These are phyloP conservation scores for Phenganax subtilis DNA, from an alignment of 92 coral and sea anemone species.

Conservation along the genomic window DNA sequence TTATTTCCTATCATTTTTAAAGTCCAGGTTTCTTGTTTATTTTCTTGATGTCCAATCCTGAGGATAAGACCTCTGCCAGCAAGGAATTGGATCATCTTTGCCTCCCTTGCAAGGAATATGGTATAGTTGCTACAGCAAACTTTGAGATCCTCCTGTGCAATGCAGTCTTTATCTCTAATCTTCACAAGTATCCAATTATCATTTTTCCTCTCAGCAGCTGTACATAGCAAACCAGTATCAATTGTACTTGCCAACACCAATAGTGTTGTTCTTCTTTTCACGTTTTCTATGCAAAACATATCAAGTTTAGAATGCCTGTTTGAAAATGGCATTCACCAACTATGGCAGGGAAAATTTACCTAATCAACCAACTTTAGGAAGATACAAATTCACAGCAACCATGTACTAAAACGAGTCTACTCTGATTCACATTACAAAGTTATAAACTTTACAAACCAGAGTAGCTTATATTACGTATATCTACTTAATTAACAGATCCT, in stretches of 20 bases:
- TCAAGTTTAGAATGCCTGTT: background rate
- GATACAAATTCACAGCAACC: no score
- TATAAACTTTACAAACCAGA: no score
- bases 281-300: constrained; percentile 10
- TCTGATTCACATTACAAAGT: no score
- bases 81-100: background rate
- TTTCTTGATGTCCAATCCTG: no score
- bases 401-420: no score
- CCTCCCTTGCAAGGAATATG: background rate
- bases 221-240: constrained; percentile 35
- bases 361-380: no score
- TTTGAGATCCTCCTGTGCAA: constrained; percentile 3
- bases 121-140: background rate
- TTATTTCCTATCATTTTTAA: no score
- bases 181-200: constrained; percentile 36
- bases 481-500: no score
- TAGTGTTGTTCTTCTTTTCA: constrained; percentile 19
- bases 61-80: background rate
- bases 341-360: no score
- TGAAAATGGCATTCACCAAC: no score
- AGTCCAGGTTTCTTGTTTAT: no score
- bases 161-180: constrained; percentile 39
- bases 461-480: no score
- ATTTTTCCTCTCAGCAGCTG: constrained; percentile 41
- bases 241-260: constrained; percentile 17